Evolutionary conservation across 2,888 invertebrate genomes (phyloP), one percentile per base, ranked within the genome.

Genomic region (Troides aeacus): DNA sequence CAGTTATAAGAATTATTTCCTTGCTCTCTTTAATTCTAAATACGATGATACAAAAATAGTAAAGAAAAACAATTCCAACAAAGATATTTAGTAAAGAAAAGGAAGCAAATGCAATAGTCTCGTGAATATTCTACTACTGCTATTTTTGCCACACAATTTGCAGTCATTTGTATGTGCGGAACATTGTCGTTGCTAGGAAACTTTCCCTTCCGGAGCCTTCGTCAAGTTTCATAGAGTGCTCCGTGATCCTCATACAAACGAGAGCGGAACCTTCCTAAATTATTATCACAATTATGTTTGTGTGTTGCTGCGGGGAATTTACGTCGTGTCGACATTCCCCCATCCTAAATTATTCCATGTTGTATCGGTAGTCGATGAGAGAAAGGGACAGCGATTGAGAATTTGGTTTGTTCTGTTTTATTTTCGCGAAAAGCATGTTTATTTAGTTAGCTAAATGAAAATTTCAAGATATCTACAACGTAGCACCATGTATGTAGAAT

Each of bases 141-240:
- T 58, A 58, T 58, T 56, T 69, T 62, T 53, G 50, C 71, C 65
- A 70, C 69, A 63, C 71, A 71, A 76, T 81, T 78, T 76, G 69
- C 75, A 73, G 73, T 76, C 78, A 88, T 92, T 92, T 90, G 88
- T 91, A 92, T 92, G 92, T 84, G 81, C 78, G 82, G 77, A 74
- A 78, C 82, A 81, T 75, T 77, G 75, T 75, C 79, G 79, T 82
- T 80, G 79, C 81, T 78, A 82, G 79, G 78, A 83, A 87, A 87
- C 83, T 86, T 90, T 87, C 84, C 85, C 85, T 80, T 81, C 84
- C 84, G 84, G 87, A 87, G 87, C 88, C 90, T 91, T 90, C 90
- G 88, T 88, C 88, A 89, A 90, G 86, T 91, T 86, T 78, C 84
- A 85, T 83, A 84, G 86, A 87, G 86, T 84, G 86, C 74, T 86